These are phyloP conservation scores for Limnothrissa miodon DNA, from an alignment of 2,113 vertebrate genomes.

Conservation along the genomic window DNA sequence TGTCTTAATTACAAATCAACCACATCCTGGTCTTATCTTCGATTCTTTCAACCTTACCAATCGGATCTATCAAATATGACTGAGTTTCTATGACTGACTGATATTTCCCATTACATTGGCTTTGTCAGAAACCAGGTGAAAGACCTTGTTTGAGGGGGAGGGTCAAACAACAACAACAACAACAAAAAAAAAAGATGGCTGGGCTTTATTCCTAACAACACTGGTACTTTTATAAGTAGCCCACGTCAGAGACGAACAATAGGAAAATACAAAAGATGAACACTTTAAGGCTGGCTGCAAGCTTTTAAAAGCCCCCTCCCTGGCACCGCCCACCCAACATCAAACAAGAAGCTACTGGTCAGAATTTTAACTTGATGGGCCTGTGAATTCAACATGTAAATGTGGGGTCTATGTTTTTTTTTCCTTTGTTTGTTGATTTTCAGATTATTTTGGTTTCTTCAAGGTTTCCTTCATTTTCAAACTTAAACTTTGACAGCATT, in stretches of 20 bases:
- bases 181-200: too few relatives aligned
- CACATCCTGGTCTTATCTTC: neutral
- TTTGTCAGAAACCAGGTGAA: neutral
- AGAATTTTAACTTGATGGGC: neutral
- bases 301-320: neutral
- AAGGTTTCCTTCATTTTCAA: constrained; percentile 34
- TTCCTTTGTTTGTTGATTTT: constrained; percentile 69
- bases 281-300: constrained; percentile 2
- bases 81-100: neutral
- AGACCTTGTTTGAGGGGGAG: too few relatives aligned
- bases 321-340: neutral
- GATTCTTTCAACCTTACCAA: neutral
- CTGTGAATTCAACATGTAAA: neutral
- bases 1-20: neutral
- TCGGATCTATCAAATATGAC: neutral
- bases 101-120: neutral
- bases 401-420: neutral
- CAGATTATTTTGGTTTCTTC: constrained; percentile 24
- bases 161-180: too few relatives aligned
- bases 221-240: neutral
- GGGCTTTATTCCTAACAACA: neutral
- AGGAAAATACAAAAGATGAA: neutral
- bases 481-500: constrained; percentile 28
- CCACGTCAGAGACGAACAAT: neutral
- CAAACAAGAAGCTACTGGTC: neutral